Base-by-base conservation (phyloP, 2,797 vertebrate species). In the Helarctos malayanus region DNA sequence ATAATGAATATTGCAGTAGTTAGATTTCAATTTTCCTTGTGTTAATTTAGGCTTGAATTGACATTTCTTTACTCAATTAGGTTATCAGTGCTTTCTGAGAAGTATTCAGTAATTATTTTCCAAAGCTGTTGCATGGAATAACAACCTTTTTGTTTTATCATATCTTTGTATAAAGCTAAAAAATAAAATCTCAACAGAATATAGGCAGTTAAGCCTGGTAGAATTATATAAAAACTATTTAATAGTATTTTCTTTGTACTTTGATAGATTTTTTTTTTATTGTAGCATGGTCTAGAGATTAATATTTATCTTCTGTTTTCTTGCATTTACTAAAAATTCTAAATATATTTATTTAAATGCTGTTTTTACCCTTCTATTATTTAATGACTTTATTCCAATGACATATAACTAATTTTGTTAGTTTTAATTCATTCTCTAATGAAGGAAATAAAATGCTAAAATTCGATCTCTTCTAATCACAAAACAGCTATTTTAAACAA, bases 1-100 rank as follows among this genome's bases (percentile, higher is more conserved):
- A 87, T 95, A 80, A 63, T 1, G 4, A 81, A 41, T 82, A 93
- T 93, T 83, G 7, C 2, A 69, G 21, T 90, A 54, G 83, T 92
- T 93, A 76, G 83, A 94, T 95, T 93, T 98, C 87, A 85, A 2
- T 80, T 91, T 88, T 95, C 45, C 88, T 98, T 57, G 14, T 95
- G n/a, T 98, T 92, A 8, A 8, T 87, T 88, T 83, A 82, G 87
- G 90, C 75, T 95, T 21, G 85, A 45, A 29, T 89, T 96, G n/a
- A 29, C 71, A 95, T 93, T 95, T 59, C 75, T 57, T 97, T 97
- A 97, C 25, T 96, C 10, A 59, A 11, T 79, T 79, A 92, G 3
- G 63, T 97, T 92, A 84, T 61, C 87, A 11, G 5, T 69, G 9
- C 25, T 89, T 91, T 97, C 63, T 65, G 83, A 75, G n/a, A 92